Conservation (phyloP, 23 tunicate genomes). For the Styela plicata region DNA sequence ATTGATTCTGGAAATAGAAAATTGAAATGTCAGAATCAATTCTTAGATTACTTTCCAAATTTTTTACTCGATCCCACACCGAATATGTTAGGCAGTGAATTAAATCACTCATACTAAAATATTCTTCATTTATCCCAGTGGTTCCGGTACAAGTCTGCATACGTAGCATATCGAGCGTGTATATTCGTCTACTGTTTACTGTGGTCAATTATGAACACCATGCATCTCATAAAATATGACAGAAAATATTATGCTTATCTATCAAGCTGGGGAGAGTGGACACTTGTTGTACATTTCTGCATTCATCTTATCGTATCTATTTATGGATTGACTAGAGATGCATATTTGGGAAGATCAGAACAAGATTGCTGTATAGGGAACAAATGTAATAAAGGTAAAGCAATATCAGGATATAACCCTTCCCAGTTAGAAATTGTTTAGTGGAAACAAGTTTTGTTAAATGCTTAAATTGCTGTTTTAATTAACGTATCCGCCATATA, state of each 20-base stretch:
- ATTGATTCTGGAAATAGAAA: too few species aligned
- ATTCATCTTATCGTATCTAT: conserved; percentile 11
- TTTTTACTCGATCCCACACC: too few species aligned
- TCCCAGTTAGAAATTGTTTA: too few species aligned
- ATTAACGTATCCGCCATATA: too few species aligned
- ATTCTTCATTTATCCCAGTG: conserved; percentile 6
- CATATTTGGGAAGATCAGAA: neutral
- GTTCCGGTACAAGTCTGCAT: conserved; percentile 1
- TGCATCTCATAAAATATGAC: neutral
- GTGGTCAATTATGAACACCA: conserved; percentile 4
- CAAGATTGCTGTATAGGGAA: neutral
- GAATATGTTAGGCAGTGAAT: too few species aligned
- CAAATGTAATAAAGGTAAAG: neutral
- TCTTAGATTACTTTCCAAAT: too few species aligned
- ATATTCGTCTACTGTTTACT: conserved; percentile 24
- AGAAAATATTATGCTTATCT: neutral
- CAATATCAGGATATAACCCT: too few species aligned
- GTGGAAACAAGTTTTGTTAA: too few species aligned
- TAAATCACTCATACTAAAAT: neutral
- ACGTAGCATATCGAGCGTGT: conserved; percentile 9
- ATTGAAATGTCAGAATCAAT: too few species aligned
- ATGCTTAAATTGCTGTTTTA: too few species aligned
- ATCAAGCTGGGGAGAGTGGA: conserved; percentile 26
- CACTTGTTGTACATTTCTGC: neutral
- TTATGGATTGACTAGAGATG: conserved; percentile 25